These are phyloP conservation scores for Elysia chlorotica DNA, from an alignment of 1,140 invertebrate species.

Conservation along the genomic window DNA sequence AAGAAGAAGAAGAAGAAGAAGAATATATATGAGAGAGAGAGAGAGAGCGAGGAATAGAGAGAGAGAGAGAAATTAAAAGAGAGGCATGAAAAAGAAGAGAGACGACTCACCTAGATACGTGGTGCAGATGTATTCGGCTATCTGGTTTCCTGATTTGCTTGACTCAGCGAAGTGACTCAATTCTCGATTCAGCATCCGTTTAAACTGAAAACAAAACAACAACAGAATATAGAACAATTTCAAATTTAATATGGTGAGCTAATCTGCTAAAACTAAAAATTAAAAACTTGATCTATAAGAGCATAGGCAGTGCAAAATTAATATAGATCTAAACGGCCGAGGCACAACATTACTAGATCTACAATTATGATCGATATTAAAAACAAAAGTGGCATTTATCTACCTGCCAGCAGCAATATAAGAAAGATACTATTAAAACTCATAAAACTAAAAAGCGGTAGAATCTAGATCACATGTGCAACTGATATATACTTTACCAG, in stretches of 20 bases:
- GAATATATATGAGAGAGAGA: background rate
- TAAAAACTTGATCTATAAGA: too few relatives aligned
- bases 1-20: background rate
- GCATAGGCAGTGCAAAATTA: too few relatives aligned
- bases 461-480: too few relatives aligned
- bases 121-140: slow-evolving; percentile 98
- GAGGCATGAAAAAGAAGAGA: background rate
- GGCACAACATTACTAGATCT: too few relatives aligned
- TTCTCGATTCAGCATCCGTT: slow-evolving; percentile 99
- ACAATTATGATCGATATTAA: too few relatives aligned
- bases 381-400: too few relatives aligned
- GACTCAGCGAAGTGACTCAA: slow-evolving; percentile 98
- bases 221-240: too few relatives aligned
- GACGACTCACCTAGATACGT: slow-evolving; percentile 94
- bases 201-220: slow-evolving; percentile 95
- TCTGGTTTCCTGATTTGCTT: slow-evolving; percentile 98
- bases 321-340: too few relatives aligned
- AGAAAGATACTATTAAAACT: too few relatives aligned
- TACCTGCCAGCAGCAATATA: too few relatives aligned
- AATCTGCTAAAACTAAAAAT: background rate
- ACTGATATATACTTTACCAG: too few relatives aligned
- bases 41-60: background rate
- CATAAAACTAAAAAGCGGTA: too few relatives aligned
- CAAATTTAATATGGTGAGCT: background rate
- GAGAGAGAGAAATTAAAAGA: slow-evolving; percentile 10